Evolutionary conservation across 1,140 invertebrate species (phyloP).

Genomic region (Zaprionus gabonicus): DNA sequence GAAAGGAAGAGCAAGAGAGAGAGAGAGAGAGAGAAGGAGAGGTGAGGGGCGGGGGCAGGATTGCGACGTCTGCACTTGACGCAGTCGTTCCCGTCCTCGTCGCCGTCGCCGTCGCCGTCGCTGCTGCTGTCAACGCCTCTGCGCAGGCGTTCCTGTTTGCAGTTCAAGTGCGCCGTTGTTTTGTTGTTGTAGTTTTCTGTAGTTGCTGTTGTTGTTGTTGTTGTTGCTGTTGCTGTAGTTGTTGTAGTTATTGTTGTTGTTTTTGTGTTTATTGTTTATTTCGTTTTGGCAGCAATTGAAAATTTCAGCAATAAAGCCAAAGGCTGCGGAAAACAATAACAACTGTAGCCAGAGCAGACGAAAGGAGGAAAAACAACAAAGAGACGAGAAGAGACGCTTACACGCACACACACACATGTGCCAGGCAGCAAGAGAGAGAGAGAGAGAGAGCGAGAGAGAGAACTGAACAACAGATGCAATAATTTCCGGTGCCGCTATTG

Average conservation of each 20-base stretch:
- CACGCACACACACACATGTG: background rate
- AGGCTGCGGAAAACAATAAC: slow-evolving; percentile 56
- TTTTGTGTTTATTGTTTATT: slow-evolving; percentile 7
- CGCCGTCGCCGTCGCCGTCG: background rate
- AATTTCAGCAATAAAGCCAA: slow-evolving; percentile 41
- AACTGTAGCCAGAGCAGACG: slow-evolving; percentile 56
- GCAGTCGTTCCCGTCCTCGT: background rate
- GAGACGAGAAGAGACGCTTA: background rate
- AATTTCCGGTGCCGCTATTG: slow-evolving; percentile 77
- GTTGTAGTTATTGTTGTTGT: background rate
- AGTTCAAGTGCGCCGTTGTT: slow-evolving; percentile 23
- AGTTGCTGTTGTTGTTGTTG: background rate
- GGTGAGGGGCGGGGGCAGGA: no score
- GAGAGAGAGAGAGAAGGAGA: no score
- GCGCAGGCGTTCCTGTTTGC: slow-evolving; percentile 36
- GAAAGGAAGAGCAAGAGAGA: no score
- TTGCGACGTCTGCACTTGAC: slow-evolving; percentile 30
- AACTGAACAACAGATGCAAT: slow-evolving; percentile 78
- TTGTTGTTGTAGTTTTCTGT: slow-evolving; percentile 1
- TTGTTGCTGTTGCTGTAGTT: background rate
- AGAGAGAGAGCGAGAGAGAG: background rate
- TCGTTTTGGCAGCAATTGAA: slow-evolving; percentile 47
- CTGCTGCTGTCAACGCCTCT: slow-evolving; percentile 35
- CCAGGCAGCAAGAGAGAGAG: slow-evolving; percentile 17
- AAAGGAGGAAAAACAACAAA: slow-evolving; percentile 32